These are phyloP conservation scores for Tetramorium alpestre DNA, from an alignment of 1,140 invertebrate genomes.

Conservation along the genomic window DNA sequence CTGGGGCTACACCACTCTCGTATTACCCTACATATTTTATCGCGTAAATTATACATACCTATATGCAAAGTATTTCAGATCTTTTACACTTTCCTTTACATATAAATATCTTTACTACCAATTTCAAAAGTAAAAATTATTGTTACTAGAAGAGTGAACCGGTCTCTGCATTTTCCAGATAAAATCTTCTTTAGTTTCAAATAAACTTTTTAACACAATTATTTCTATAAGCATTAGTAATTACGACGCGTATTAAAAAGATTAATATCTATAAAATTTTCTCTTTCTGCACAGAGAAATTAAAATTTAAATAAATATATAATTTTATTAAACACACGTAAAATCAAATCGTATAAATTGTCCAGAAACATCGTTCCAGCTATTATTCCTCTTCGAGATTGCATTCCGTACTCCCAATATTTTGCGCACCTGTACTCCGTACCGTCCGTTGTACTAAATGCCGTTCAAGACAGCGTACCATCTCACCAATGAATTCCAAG, in stretches of 20 bases:
- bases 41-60: conserved; percentile 9
- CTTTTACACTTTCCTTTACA: not conserved
- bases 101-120: not conserved
- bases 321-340: no score
- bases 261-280: not conserved
- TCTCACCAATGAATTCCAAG: conserved; percentile 32
- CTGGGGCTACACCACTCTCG: not conserved
- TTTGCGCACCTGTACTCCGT: not conserved
- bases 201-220: not conserved
- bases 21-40: conserved; percentile 35
- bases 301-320: not conserved
- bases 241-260: not conserved
- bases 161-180: not conserved
- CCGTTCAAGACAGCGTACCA: not conserved
- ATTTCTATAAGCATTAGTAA: not conserved
- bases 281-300: not conserved
- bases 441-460: not conserved
- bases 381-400: not conserved
- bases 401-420: not conserved
- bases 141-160: not conserved
- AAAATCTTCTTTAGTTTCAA: not conserved
- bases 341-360: not conserved
- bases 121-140: conserved; percentile 5
- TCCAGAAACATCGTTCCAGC: not conserved
- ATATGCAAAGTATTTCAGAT: conserved; percentile 28